Base-by-base conservation (phyloP, 1,140 invertebrate genomes). In the Palaemon carinicauda region DNA sequence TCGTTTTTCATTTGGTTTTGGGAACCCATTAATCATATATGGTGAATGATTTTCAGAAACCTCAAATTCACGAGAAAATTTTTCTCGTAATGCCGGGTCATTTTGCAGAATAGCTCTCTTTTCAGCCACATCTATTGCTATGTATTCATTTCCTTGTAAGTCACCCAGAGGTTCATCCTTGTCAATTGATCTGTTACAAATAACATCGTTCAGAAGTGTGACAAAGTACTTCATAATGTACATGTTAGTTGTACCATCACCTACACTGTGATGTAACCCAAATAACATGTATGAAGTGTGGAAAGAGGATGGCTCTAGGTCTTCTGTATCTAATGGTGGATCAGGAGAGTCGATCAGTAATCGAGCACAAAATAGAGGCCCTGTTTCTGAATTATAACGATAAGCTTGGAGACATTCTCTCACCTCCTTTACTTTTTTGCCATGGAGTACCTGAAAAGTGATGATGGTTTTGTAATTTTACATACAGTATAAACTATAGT, bases 191-290 rank as follows among this genome's bases (percentile, higher is more conserved):
- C 56, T 74, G 15, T 53, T 1, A 27, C 50, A n/a, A 50, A 83
- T 56, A 15, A 83, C 82, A 14, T 77, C 33, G 29, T 83, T 53
- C 27, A 83, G 33, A 0, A 83, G 50, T 9, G 27, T 31, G 4
- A 83, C 12, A n/a, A 83, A 77, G 7, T 19, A 54, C 52, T 56
- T 53, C 17, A 53, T 41, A 19, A 77, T 73, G 19, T 54, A 19
- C 73, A 74, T 54, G 71, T 83, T 83, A 31, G 82, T 56, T 17
- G 71, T 77, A 15, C 82, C 82, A 33, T 83, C 82, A 4, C 71
- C 73, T 17, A 83, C 77, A 27, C 82, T 73, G 31, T 83, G 82
- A 27, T 83, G 73, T 27, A 74, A 53, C 27, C 50, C 82, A 12
- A 83, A 53, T 27, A 83, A 33, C 15, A 83, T 21, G 27, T 24